Evolutionary conservation across 2,888 invertebrate genomes (phyloP).

Genomic region (Meiosimyza decipiens): DNA sequence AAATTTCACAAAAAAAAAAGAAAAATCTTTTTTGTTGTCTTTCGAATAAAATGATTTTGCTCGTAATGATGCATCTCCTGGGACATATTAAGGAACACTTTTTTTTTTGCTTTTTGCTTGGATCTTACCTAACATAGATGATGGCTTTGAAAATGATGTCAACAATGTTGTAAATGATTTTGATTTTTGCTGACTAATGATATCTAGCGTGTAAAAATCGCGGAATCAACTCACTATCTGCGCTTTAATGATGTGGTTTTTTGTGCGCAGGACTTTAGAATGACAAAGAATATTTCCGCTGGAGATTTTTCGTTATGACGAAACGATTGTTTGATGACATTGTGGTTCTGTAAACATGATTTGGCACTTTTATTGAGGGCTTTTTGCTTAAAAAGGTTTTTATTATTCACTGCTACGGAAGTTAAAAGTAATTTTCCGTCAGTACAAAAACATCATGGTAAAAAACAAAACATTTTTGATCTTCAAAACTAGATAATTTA

Average conservation of each 20-base stretch:
- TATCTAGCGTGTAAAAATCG: background rate
- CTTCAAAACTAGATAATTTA: too few species aligned
- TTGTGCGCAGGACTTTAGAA: too few species aligned
- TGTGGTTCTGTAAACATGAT: constrained; percentile 4
- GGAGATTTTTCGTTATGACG: background rate
- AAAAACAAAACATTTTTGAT: too few species aligned
- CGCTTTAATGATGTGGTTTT: too few species aligned
- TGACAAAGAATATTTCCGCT: background rate
- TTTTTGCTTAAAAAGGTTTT: too few species aligned
- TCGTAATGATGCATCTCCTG: background rate
- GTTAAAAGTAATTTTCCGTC: too few species aligned
- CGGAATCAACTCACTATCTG: too few species aligned
- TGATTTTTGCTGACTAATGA: constrained; percentile 1
- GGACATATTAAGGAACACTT: background rate
- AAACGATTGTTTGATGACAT: background rate
- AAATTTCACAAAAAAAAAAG: constrained; percentile 11
- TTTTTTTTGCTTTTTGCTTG: background rate
- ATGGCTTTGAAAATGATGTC: too few species aligned
- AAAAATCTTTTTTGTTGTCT: background rate
- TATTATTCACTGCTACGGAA: too few species aligned
- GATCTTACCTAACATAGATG: too few species aligned
- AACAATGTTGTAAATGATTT: too few species aligned
- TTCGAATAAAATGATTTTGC: background rate
- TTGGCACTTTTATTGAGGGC: background rate
- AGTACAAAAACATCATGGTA: too few species aligned